These are phyloP conservation scores for Tipula vernalis DNA, from an alignment of 2,888 invertebrate genomes.

Conservation along the genomic window DNA sequence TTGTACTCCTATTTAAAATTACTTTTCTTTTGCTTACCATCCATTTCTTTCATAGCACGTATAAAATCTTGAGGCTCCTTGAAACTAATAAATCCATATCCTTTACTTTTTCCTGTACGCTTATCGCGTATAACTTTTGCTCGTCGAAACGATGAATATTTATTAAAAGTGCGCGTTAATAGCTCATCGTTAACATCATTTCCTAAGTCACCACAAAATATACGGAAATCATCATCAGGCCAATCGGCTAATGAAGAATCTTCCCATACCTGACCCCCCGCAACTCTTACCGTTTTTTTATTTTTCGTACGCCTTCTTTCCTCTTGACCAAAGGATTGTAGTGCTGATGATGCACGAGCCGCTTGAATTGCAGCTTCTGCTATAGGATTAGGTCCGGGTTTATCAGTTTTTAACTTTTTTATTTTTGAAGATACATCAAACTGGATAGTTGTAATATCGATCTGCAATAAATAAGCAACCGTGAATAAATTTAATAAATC, in stretches of 20 bases:
- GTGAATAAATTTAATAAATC: background rate
- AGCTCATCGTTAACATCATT: slow-evolving; percentile 98
- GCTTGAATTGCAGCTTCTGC: slow-evolving; percentile 52
- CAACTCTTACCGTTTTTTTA: slow-evolving; percentile 63
- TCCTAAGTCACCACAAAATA: slow-evolving; percentile 98
- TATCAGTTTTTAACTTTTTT: slow-evolving; percentile 51
- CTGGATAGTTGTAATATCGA: slow-evolving; percentile 42
- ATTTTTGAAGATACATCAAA: slow-evolving; percentile 44
- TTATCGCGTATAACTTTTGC: slow-evolving; percentile 95
- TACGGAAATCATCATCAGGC: slow-evolving; percentile 96
- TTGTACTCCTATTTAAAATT: background rate
- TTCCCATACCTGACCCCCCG: slow-evolving; percentile 94
- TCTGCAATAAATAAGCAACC: slow-evolving; percentile 18
- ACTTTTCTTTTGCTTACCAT: slow-evolving; percentile 53
- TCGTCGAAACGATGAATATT: slow-evolving; percentile 82
- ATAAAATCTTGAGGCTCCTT: slow-evolving; percentile 96
- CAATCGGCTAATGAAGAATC: slow-evolving; percentile 87
- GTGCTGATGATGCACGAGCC: slow-evolving; percentile 43
- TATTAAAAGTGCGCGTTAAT: slow-evolving; percentile 88
- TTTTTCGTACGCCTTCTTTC: slow-evolving; percentile 32
- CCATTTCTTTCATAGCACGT: slow-evolving; percentile 98
- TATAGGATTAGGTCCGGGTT: slow-evolving; percentile 47
- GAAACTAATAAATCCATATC: slow-evolving; percentile 97
- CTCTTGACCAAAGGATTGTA: slow-evolving; percentile 43
- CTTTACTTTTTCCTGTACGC: slow-evolving; percentile 94